Conservation (phyloP, 2,113 vertebrate genomes). For the Notothenia rossii region DNA sequence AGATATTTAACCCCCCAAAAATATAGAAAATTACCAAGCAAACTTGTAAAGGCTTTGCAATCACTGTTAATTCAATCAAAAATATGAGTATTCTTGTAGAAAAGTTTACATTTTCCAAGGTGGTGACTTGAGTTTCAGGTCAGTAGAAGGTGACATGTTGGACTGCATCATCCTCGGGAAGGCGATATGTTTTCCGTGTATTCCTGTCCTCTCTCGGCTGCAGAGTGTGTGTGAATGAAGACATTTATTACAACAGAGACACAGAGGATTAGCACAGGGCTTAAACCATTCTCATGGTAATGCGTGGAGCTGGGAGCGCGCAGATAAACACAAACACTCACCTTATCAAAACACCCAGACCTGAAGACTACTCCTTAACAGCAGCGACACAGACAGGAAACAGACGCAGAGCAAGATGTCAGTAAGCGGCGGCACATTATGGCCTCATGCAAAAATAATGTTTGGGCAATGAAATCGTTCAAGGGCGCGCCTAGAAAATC, state of each 20-base stretch:
- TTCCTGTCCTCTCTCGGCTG: slow-evolving; percentile 41
- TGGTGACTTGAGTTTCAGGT: slow-evolving; percentile 17
- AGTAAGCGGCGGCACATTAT: slow-evolving; percentile 44
- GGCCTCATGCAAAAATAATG: slow-evolving; percentile 27
- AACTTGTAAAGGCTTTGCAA: background rate
- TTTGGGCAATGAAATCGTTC: slow-evolving; percentile 48
- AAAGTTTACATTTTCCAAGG: background rate
- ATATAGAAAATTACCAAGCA: background rate
- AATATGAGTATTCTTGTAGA: background rate
- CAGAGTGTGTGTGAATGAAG: slow-evolving; percentile 73
- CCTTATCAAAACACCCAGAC: slow-evolving; percentile 78
- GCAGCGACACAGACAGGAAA: slow-evolving; percentile 32
- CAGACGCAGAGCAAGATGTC: slow-evolving; percentile 34
- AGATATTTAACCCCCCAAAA: too few species aligned
- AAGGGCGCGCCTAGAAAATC: background rate
- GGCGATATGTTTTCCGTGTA: slow-evolving; percentile 40
- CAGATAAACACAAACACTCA: slow-evolving; percentile 81
- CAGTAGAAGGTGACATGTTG: slow-evolving; percentile 43
- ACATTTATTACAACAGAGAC: slow-evolving; percentile 81
- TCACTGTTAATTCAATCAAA: background rate
- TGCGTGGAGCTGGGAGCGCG: slow-evolving; percentile 66
- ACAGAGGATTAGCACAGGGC: slow-evolving; percentile 76
- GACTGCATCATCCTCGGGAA: slow-evolving; percentile 29
- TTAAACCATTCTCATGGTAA: slow-evolving; percentile 82
- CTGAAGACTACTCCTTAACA: slow-evolving; percentile 68